These are phyloP conservation scores for Cenopis cana DNA, from an alignment of 2,888 invertebrate genomes.

Conservation along the genomic window DNA sequence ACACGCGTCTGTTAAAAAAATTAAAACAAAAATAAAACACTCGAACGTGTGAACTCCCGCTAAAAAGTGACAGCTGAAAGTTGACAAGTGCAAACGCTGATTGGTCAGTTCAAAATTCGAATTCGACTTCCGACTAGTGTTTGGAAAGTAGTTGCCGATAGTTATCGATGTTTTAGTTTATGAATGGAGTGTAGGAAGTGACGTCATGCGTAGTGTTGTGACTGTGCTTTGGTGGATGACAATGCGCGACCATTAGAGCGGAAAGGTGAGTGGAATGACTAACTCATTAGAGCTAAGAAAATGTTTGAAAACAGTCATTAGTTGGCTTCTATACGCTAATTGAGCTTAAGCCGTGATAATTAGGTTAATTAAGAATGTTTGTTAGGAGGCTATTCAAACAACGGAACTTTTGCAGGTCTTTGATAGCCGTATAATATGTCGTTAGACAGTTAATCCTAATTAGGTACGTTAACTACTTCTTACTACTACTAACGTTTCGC, in stretches of 20 bases:
- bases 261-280: slow-evolving; percentile 76
- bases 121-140: slow-evolving; percentile 58
- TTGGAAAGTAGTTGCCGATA: slow-evolving; percentile 58
- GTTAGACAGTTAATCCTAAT: slow-evolving; percentile 13
- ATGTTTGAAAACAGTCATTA: slow-evolving; percentile 57
- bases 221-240: slow-evolving; percentile 72
- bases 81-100: slow-evolving; percentile 46
- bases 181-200: slow-evolving; percentile 83
- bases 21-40: slow-evolving; percentile 51
- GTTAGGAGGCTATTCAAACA: slow-evolving; percentile 30
- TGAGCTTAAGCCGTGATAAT: slow-evolving; percentile 39
- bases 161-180: slow-evolving; percentile 62
- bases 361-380: slow-evolving; percentile 41
- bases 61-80: slow-evolving; percentile 35
- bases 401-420: slow-evolving; percentile 33
- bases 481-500: neutral
- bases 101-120: slow-evolving; percentile 53
- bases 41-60: slow-evolving; percentile 48
- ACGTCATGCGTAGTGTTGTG: slow-evolving; percentile 83
- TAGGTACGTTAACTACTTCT: neutral
- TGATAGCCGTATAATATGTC: slow-evolving; percentile 14
- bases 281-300: slow-evolving; percentile 62
- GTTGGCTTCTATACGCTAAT: slow-evolving; percentile 45
- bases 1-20: slow-evolving; percentile 69
- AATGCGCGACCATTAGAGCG: slow-evolving; percentile 80